These are phyloP conservation scores for Pharmacophagus antenor DNA, from an alignment of 2,888 invertebrate genomes.

Conservation along the genomic window DNA sequence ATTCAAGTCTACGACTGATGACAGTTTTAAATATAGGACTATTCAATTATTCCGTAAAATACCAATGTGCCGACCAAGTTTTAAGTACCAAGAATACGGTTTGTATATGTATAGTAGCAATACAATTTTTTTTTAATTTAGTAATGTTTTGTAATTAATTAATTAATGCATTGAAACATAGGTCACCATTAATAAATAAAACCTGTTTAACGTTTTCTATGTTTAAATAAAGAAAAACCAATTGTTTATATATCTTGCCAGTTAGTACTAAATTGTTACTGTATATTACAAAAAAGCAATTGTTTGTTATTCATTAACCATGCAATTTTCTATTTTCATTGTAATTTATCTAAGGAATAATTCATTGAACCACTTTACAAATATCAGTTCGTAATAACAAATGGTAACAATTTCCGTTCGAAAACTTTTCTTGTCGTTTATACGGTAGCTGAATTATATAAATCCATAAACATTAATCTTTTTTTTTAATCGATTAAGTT, in stretches of 20 bases:
- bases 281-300: not conserved
- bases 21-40: slow-evolving; percentile 18
- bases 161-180: no score
- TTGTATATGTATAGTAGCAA: not conserved
- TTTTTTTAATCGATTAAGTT: slow-evolving; percentile 51
- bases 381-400: not conserved
- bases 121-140: not conserved
- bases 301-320: not conserved
- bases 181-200: no score
- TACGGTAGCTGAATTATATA: no score
- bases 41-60: slow-evolving; percentile 10
- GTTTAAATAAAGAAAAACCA: no score
- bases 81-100: not conserved
- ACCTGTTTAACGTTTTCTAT: no score
- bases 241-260: not conserved
- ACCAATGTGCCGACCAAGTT: slow-evolving; percentile 7
- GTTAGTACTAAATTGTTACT: not conserved
- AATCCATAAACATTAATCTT: no score
- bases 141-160: no score
- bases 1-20: slow-evolving; percentile 2
- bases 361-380: not conserved
- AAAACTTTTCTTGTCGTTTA: not conserved
- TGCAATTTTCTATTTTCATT: not conserved
- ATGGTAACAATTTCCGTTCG: not conserved
- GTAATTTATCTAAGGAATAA: not conserved